Percentiles rank a stretch among this genome's conserved stretches.
These are phyloP conservation scores for Pegoplata infirma DNA, from an alignment of 2,888 invertebrate genomes.

Conservation along the genomic window DNA sequence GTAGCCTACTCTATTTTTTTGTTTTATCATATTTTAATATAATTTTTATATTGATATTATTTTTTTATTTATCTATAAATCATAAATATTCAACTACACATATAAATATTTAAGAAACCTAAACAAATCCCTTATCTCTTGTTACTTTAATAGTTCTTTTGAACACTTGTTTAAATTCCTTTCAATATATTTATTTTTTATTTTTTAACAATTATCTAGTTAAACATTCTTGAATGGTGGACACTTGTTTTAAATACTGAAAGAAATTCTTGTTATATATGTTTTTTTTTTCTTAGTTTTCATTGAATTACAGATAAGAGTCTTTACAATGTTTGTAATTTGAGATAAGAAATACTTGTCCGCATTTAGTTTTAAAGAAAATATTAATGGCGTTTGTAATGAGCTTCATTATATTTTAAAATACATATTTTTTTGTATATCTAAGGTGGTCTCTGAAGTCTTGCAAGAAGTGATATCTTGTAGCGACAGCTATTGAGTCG, in stretches of 20 bases:
- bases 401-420: neutral
- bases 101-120: neutral
- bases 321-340: constrained; percentile 32
- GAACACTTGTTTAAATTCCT: neutral
- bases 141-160: neutral
- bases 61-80: no score
- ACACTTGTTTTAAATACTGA: constrained; percentile 39
- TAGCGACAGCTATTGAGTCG: no score
- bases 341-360: constrained; percentile 34
- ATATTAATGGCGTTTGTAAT: neutral
- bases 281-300: no score
- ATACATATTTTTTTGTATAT: neutral
- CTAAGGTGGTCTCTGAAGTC: constrained; percentile 17
- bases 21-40: no score
- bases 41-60: no score
- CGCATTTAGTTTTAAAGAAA: neutral
- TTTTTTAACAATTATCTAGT: neutral
- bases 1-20: no score
- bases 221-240: neutral
- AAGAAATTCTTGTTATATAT: constrained; percentile 3
- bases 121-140: neutral
- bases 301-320: constrained; percentile 23
- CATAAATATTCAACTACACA: no score
- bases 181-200: neutral
- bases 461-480: neutral